Conservation (phyloP, 92 coral and sea anemone genomes). For the Umimayanthus kanabou region DNA sequence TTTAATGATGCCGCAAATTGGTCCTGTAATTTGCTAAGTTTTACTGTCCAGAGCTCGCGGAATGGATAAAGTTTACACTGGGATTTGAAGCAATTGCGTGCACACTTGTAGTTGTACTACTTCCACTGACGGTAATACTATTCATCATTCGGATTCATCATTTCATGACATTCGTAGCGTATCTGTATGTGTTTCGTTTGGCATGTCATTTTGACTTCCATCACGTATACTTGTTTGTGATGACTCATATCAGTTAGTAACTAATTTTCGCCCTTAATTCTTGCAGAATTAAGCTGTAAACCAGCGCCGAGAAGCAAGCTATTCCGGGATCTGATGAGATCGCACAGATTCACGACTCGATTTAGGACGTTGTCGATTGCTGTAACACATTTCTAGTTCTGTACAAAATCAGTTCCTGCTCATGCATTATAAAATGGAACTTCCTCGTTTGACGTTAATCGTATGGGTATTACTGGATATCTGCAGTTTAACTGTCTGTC, state of each 20-base stretch:
- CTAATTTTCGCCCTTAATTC: slow-evolving; percentile 11
- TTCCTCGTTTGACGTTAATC: not conserved
- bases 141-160: not conserved
- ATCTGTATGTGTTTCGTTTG: not conserved
- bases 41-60: not conserved
- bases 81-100: not conserved
- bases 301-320: not conserved
- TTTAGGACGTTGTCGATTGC: not conserved
- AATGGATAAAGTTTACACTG: too few species aligned
- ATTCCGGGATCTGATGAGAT: not conserved
- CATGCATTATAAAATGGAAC: not conserved
- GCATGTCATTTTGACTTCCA: not conserved
- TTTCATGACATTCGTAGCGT: not conserved
- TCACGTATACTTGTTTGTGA: not conserved
- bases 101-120: not conserved
- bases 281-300: slow-evolving; percentile 12
- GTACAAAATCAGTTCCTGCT: not conserved
- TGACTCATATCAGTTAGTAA: not conserved
- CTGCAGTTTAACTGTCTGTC: not conserved
- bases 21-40: not conserved
- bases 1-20: not conserved
- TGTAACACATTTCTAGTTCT: not conserved
- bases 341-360: not conserved
- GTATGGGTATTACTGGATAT: not conserved
- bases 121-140: not conserved